Base-by-base conservation (phyloP, 2,888 invertebrate genomes). In the Pammene aurita region DNA sequence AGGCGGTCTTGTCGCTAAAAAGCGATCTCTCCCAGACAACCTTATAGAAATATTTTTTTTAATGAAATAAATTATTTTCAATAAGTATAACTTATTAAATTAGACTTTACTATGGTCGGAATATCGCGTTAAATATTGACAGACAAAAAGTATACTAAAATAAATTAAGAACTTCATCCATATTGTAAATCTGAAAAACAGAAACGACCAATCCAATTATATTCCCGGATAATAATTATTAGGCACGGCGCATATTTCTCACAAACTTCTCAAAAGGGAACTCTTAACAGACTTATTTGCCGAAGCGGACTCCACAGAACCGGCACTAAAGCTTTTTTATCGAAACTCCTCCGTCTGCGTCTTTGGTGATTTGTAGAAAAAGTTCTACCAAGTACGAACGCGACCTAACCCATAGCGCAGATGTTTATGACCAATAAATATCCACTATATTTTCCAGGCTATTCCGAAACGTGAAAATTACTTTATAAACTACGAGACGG, bases 311-410 rank as follows among this genome's bases (percentile, higher is more conserved):
- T 72, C 67, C 71, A 72, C 73, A 48, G 70, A 74, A 73, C 71
- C 72, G 72, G 73, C 73, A 67, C 78, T 82, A 82, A 80, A 82
- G 70, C 80, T 80, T 83, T 84, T 84, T 84, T 84, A 83, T 83
- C 79, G 74, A 76, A 78, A 75, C 77, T 58, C 72, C 66, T 71
- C 71, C 72, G 65, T 38, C 67, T n/a, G 70, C 63, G 71, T 76
- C 76, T 72, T 70, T 64, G 67, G 74, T 84, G 84, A 87, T 84
- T 84, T 85, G 84, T 84, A 78, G 72, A 74, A 71, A 77, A 87
- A 85, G 77, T 86, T 86, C 66, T 44, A 9, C 69, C 58, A 55
- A 62, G 35, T 16, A 34, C 71, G 71, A 72, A 63, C 66, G 67
- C 73, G 73, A 68, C 71, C 72, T 70, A 74, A 72, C 74, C 73